These are phyloP conservation scores for Ptilodon capucinus DNA, from an alignment of 2,888 invertebrate genomes.

Conservation along the genomic window DNA sequence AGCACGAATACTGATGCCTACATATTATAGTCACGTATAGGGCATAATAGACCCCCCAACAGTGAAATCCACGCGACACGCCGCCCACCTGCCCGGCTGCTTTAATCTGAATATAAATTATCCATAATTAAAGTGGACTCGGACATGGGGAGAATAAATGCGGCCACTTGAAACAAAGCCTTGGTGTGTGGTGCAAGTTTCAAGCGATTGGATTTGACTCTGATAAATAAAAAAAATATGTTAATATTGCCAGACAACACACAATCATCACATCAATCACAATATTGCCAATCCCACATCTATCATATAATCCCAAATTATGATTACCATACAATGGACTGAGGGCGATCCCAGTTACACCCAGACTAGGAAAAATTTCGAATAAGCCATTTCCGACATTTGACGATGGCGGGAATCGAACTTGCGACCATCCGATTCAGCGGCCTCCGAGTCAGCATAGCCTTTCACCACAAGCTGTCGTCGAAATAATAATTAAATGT, in stretches of 20 bases:
- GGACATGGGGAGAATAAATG: conserved; percentile 79
- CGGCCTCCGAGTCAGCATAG: no score
- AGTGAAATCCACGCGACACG: conserved; percentile 21
- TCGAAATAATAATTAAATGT: no score
- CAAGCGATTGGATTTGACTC: not conserved
- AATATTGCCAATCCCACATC: no score
- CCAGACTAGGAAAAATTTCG: no score
- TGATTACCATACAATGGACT: no score
- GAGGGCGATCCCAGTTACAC: no score
- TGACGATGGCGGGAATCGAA: no score
- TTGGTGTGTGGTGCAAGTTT: conserved; percentile 38
- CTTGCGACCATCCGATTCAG: no score
- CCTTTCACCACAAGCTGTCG: no score
- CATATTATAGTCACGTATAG: conserved; percentile 60
- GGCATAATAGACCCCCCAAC: conserved; percentile 48
- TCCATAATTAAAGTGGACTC: conserved; percentile 80
- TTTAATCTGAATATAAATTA: conserved; percentile 82
- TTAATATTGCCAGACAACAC: not conserved
- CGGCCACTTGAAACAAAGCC: conserved; percentile 78
- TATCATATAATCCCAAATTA: no score
- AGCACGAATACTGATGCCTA: conserved; percentile 37
- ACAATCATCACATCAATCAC: not conserved
- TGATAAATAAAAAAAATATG: no score
- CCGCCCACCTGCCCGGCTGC: conserved; percentile 64
- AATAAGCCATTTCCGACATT: no score